Evolutionary conservation across 2,797 vertebrate species (phyloP).

Genomic region (Pempheris klunzingeri): DNA sequence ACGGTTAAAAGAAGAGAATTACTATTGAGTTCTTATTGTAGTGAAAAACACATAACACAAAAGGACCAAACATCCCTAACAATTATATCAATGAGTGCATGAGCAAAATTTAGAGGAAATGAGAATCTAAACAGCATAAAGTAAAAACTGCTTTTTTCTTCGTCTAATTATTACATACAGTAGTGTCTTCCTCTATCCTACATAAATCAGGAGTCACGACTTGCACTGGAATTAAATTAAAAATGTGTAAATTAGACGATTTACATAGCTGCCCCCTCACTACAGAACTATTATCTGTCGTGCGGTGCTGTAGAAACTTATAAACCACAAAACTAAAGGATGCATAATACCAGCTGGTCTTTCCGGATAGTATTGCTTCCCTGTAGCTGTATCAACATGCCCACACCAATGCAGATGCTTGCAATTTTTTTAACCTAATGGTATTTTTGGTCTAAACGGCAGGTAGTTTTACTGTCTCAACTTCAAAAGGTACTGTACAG

Average conservation of each 20-base stretch:
- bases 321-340: neutral
- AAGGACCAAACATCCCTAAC: neutral
- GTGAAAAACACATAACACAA: slow-evolving; percentile 8
- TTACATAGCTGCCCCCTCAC: neutral
- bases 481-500: too few relatives aligned
- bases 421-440: neutral
- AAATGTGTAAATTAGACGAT: neutral
- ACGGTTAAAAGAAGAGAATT: slow-evolving; percentile 13
- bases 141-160: too few relatives aligned
- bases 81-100: neutral
- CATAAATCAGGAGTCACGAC: neutral
- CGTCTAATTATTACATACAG: neutral
- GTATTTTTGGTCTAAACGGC: neutral
- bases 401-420: neutral
- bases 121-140: too few relatives aligned
- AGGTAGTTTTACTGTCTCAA: too few relatives aligned
- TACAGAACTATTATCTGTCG: slow-evolving; percentile 12
- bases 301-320: neutral
- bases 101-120: neutral
- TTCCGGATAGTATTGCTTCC: slow-evolving; percentile 11
- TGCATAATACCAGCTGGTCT: neutral
- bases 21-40: neutral
- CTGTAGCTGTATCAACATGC: slow-evolving; percentile 5
- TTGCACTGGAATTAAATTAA: neutral
- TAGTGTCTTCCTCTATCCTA: neutral